Evolutionary conservation across 2,113 vertebrate genomes (phyloP), one percentile per base, ranked within the genome.

Genomic region (Axis porcinus): DNA sequence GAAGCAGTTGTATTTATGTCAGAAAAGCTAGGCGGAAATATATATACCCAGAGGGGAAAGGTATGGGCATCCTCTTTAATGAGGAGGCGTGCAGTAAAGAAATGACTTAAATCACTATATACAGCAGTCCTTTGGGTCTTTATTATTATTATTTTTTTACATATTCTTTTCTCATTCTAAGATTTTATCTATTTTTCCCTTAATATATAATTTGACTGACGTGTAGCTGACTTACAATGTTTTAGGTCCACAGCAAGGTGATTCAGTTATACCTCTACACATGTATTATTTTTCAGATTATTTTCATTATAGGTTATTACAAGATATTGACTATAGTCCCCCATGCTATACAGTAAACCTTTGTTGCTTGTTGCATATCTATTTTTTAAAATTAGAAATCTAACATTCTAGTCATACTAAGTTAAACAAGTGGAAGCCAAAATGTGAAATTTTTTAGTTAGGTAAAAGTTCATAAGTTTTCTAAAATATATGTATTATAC

Each of bases 61-160:
- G 67, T 16, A 21, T 1, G n/a, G n/a, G 17, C 67, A 3, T 23
- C 67, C n/a, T 70, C 67, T 70, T 36, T 6, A 70, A 19, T 23
- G n/a, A 70, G 64, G n/a, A 36, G n/a, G n/a, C 6, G 4, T 12
- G 67, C 19, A 23, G 19, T 23, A n/a, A 40, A 12, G 67, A 40
- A 5, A 12, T 0, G n/a, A 6, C 2, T 40, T 10, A 23, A 6
- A 6, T 23, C 19, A 6, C n/a, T 36, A 2, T 12, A 3, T 6
- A n/a, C 19, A 19, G 36, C 19, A 70, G 64, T 23, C n/a, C 67
- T 70, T 11, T 23, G 64, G n/a, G 64, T 36, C 5, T 70, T 36
- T 12, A 40, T 70, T 70, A 36, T 67, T n/a, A 36, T 21, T 70
- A 0, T 23, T n/a, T 40, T 70, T 40, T 70, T 40, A 40, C 67